Conservation (phyloP, 2,888 invertebrate genomes). For the Cephus runcator region DNA sequence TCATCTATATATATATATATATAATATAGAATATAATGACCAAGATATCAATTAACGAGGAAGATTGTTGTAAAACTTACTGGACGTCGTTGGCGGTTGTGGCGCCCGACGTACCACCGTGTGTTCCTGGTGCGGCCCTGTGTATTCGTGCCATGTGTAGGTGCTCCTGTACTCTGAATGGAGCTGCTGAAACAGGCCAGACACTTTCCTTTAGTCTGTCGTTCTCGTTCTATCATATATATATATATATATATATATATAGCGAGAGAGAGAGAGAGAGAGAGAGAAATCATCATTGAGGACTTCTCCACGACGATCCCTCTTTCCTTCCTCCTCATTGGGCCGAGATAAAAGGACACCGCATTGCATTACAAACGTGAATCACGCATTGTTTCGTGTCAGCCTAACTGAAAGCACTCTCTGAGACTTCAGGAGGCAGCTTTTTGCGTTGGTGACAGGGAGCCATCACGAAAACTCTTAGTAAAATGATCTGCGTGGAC, state of each 20-base stretch:
- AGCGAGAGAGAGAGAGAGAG: conserved; percentile 4
- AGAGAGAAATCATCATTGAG: conserved; percentile 9
- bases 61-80: conserved; percentile 46
- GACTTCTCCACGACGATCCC: conserved; percentile 7
- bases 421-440: not conserved
- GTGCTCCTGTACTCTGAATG: conserved; percentile 95
- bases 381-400: not conserved
- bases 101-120: conserved; percentile 80
- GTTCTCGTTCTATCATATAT: conserved; percentile 2
- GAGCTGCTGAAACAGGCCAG: conserved; percentile 72
- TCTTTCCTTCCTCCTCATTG: conserved; percentile 3
- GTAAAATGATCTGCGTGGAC: not conserved
- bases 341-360: not conserved
- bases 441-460: not conserved
- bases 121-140: conserved; percentile 71
- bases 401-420: not conserved
- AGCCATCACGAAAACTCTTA: not conserved
- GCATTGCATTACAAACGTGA: not conserved
- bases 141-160: conserved; percentile 95
- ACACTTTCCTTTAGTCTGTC: conserved; percentile 13
- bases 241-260: no score
- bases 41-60: no score
- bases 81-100: conserved; percentile 59
- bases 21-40: not conserved
- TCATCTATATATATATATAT: not conserved